Conservation (phyloP, 2,888 invertebrate genomes). For the Drosophila neoperkinsi region DNA sequence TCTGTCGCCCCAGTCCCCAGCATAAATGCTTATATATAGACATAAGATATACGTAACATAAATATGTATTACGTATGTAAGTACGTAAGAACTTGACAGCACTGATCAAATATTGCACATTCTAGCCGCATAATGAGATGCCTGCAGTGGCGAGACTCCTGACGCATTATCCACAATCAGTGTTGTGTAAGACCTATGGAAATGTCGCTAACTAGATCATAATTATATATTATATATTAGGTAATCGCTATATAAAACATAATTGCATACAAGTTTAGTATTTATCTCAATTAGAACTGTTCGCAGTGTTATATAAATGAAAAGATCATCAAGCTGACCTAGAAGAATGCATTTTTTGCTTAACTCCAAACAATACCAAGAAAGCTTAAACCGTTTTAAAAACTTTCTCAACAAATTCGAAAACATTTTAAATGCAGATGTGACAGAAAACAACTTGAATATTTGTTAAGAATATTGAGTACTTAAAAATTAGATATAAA, state of each 20-base stretch:
- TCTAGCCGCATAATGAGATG: slow-evolving; percentile 10
- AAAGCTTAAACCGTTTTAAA: not conserved
- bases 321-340: not conserved
- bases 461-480: not conserved
- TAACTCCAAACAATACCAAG: not conserved
- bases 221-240: not conserved
- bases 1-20: slow-evolving; percentile 35
- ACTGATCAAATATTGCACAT: slow-evolving; percentile 26
- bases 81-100: not conserved
- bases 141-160: not conserved
- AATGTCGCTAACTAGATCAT: not conserved
- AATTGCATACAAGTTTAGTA: not conserved
- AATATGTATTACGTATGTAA: not conserved
- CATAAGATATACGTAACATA: slow-evolving; percentile 13
- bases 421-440: no score
- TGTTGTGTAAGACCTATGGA: not conserved
- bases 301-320: not conserved
- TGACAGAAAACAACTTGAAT: not conserved
- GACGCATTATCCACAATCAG: slow-evolving; percentile 17
- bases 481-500: no score
- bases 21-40: slow-evolving; percentile 15
- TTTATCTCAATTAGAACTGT: no score
- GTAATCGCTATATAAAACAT: slow-evolving; percentile 18
- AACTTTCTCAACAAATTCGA: no score
- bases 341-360: not conserved